Conservation (phyloP, 2,797 vertebrate species). For the Buceros bicornis region DNA sequence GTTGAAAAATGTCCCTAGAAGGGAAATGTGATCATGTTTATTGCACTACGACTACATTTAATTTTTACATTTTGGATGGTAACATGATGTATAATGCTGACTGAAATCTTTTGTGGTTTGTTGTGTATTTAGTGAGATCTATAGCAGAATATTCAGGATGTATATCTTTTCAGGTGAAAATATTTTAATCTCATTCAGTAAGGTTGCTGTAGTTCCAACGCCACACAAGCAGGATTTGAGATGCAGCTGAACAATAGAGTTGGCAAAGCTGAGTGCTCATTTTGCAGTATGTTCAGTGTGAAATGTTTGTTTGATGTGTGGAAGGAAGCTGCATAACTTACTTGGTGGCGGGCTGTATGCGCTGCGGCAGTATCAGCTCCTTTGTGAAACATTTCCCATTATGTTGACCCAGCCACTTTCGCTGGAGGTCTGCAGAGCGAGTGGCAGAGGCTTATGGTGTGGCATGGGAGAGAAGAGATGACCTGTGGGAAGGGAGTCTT, state of each 20-base stretch:
- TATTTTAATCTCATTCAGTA: background rate
- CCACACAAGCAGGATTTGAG: background rate
- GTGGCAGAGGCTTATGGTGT: background rate
- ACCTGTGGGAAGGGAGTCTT: background rate
- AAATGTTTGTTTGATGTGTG: background rate
- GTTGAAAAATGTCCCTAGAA: constrained; percentile 44
- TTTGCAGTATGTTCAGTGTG: background rate
- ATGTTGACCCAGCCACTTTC: background rate
- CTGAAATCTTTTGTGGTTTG: background rate
- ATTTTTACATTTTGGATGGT: background rate
- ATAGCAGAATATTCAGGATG: background rate
- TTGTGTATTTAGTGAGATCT: background rate
- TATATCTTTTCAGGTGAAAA: background rate
- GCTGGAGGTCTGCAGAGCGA: background rate
- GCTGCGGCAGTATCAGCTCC: background rate
- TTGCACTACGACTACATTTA: background rate
- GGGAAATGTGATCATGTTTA: constrained; percentile 17
- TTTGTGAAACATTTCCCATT: background rate
- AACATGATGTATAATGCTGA: background rate
- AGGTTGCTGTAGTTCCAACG: background rate
- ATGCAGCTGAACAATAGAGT: background rate
- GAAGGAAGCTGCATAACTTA: background rate
- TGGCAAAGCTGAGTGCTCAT: background rate
- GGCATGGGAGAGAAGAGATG: background rate
- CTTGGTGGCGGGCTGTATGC: background rate